These are phyloP conservation scores for Nesometra sesokonis DNA, from an alignment of 35 echinoderm and acorn worm genomes.

Conservation along the genomic window DNA sequence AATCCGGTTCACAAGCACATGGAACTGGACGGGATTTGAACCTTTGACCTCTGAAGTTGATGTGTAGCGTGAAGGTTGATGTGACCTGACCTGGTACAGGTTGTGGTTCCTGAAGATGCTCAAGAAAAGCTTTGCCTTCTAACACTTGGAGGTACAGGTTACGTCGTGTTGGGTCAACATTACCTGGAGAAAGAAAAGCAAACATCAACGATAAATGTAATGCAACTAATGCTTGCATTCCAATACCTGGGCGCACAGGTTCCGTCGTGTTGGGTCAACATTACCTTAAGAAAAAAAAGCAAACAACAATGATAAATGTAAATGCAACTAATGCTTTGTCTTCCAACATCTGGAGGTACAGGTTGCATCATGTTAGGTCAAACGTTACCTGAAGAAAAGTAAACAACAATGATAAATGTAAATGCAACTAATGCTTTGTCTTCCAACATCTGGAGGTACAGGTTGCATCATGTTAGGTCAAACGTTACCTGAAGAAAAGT, in stretches of 20 bases:
- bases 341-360: conserved; percentile 75
- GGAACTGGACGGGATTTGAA: conserved; percentile 79
- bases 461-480: conserved; percentile 79
- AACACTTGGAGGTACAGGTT: conserved; percentile 84
- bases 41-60: conserved; percentile 84
- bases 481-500: conserved; percentile 42
- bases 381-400: conserved; percentile 54
- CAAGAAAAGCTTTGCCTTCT: conserved; percentile 86
- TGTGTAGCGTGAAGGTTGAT: conserved; percentile 60
- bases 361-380: conserved; percentile 79
- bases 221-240: no score
- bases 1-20: conserved; percentile 94
- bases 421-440: no score
- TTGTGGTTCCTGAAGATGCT: conserved; percentile 92
- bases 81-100: conserved; percentile 73
- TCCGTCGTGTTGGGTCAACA: conserved; percentile 81
- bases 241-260: conserved; percentile 79
- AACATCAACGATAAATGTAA: no score
- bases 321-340: conserved; percentile 93
- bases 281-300: conserved; percentile 28
- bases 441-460: conserved; percentile 78
- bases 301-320: no score
- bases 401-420: no score
- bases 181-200: conserved; percentile 32
- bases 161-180: conserved; percentile 84